A percentile compares a stretch with the other conserved stretches of the same genome.
Evolutionary conservation across 2,113 vertebrate genomes (phyloP).

Genomic region (Nibea albiflora): DNA sequence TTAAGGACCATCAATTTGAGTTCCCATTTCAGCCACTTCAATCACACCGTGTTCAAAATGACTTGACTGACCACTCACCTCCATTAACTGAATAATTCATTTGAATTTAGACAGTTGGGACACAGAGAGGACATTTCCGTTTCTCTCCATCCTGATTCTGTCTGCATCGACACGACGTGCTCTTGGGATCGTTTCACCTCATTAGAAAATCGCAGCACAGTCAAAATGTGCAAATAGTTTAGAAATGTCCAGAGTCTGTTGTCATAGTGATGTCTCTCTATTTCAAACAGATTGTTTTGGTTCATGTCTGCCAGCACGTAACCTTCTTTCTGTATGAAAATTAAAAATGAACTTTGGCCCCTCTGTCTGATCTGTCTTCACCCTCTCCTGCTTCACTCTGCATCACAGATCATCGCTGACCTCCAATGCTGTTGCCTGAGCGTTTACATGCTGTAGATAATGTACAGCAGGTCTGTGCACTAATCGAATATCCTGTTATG

Average conservation of each 20-base stretch:
- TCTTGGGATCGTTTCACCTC: background rate
- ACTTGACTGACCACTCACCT: slow-evolving; percentile 41
- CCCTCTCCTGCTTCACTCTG: slow-evolving; percentile 1
- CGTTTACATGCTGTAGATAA: background rate
- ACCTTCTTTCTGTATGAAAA: background rate
- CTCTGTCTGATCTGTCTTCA: too few species aligned
- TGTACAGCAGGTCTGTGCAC: background rate
- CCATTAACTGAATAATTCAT: slow-evolving; percentile 70
- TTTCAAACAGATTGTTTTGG: background rate
- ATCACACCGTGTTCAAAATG: slow-evolving; percentile 31
- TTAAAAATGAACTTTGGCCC: slow-evolving; percentile 12
- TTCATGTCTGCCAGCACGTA: background rate
- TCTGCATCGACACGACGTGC: background rate
- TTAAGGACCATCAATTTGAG: slow-evolving; percentile 3
- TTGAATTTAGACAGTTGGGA: slow-evolving; percentile 15
- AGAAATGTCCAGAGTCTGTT: slow-evolving; percentile 2
- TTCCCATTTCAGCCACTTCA: slow-evolving; percentile 24
- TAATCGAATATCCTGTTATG: background rate
- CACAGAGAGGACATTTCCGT: slow-evolving; percentile 6
- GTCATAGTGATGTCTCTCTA: slow-evolving; percentile 17
- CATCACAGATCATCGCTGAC: background rate
- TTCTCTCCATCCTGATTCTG: background rate
- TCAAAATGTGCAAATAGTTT: background rate
- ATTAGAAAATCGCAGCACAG: background rate
- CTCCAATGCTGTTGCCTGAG: background rate